Conservation (phyloP, 2,797 vertebrate species). For the Fistularia commersonii region DNA sequence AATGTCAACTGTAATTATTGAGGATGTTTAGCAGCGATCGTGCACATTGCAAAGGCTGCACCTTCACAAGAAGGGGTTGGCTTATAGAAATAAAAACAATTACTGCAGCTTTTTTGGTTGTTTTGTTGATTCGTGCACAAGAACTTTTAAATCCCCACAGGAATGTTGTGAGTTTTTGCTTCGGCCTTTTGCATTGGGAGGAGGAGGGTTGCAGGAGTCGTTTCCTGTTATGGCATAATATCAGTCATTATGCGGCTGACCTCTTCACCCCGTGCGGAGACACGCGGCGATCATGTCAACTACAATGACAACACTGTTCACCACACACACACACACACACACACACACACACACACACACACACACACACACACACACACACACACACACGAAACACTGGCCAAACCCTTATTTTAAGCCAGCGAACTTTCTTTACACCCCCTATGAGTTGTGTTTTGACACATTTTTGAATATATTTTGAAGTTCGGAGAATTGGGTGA, state of each 20-base stretch:
- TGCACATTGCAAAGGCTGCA: too few relatives aligned
- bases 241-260: constrained; percentile 59
- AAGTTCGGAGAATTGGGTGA: too few relatives aligned
- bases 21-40: too few relatives aligned
- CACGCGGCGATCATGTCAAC: constrained; percentile 33
- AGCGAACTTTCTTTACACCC: not conserved
- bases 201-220: constrained; percentile 21
- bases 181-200: too few relatives aligned
- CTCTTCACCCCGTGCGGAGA: constrained; percentile 53
- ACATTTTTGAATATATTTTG: too few relatives aligned
- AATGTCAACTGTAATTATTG: too few relatives aligned
- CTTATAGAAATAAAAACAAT: not conserved
- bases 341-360: not conserved
- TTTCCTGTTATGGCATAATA: constrained; percentile 53
- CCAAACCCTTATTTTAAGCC: too few relatives aligned
- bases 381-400: too few relatives aligned
- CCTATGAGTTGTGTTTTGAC: too few relatives aligned
- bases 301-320: constrained; percentile 53
- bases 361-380: not conserved
- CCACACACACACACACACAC: not conserved
- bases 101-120: too few relatives aligned
- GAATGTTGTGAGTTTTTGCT: constrained; percentile 34
- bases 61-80: not conserved
- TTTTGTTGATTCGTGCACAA: not conserved
- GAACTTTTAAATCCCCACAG: constrained; percentile 21